These are phyloP conservation scores for Dusona sp. DNA, from an alignment of 2,888 invertebrate species.

Conservation along the genomic window DNA sequence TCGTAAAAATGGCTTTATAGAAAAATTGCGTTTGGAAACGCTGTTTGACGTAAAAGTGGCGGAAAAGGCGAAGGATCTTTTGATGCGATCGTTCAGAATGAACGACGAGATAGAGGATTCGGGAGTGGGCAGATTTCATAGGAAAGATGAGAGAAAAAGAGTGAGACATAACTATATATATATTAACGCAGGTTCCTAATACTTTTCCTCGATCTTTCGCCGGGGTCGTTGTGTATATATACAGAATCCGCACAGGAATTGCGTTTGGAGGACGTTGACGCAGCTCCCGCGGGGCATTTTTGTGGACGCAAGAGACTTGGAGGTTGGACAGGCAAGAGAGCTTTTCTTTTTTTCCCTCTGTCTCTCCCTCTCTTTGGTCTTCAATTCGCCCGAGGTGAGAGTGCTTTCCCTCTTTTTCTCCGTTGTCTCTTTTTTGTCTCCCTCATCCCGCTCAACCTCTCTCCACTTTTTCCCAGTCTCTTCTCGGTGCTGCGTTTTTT, in stretches of 20 bases:
- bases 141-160: slow-evolving; percentile 60
- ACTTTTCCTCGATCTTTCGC: slow-evolving; percentile 57
- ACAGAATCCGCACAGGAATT: slow-evolving; percentile 63
- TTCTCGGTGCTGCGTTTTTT: slow-evolving; percentile 58
- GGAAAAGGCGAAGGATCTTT: slow-evolving; percentile 52
- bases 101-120: slow-evolving; percentile 64
- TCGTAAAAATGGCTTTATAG: slow-evolving; percentile 23
- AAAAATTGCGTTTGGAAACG: slow-evolving; percentile 31
- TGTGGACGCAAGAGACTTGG: slow-evolving; percentile 76
- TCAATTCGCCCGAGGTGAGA: slow-evolving; percentile 64
- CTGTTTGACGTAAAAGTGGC: slow-evolving; percentile 37
- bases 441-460: slow-evolving; percentile 52
- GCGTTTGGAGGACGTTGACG: slow-evolving; percentile 81
- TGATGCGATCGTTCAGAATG: slow-evolving; percentile 54
- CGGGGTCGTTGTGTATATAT: slow-evolving; percentile 45
- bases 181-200: slow-evolving; percentile 64
- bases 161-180: slow-evolving; percentile 44
- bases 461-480: slow-evolving; percentile 57
- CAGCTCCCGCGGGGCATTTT: slow-evolving; percentile 83
- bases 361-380: slow-evolving; percentile 54
- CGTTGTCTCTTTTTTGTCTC: slow-evolving; percentile 46
- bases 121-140: slow-evolving; percentile 65
- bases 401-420: slow-evolving; percentile 51
- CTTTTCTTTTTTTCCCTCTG: slow-evolving; percentile 42
- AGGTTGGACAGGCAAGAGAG: slow-evolving; percentile 62